These are phyloP conservation scores for Drosophila grimshawi DNA, from an alignment of 1,140 invertebrate genomes.

Conservation along the genomic window DNA sequence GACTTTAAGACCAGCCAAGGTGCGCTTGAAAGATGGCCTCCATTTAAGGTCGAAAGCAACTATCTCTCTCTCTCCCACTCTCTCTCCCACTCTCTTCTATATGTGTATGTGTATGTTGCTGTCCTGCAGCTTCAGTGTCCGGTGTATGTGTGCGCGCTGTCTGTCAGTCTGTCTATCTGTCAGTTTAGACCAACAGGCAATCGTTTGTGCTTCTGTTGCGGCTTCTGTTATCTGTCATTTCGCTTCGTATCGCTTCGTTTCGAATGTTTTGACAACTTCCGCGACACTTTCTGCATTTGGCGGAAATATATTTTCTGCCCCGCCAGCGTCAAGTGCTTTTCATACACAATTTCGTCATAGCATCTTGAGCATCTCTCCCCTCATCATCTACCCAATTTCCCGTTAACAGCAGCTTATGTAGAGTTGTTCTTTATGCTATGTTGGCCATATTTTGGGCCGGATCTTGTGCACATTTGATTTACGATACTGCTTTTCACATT, in stretches of 20 bases:
- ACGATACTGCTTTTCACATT: constrained; percentile 19
- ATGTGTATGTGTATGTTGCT: too few species aligned
- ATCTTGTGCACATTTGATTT: constrained; percentile 43
- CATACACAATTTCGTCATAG: constrained; percentile 41
- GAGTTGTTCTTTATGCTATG: constrained; percentile 11
- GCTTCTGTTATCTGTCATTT: constrained; percentile 40
- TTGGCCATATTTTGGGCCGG: constrained; percentile 5
- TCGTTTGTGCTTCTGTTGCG: constrained; percentile 1
- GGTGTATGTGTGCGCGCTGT: neutral
- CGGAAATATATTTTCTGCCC: constrained; percentile 52
- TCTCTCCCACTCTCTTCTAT: neutral
- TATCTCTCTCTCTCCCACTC: neutral
- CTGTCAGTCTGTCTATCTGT: constrained; percentile 19
- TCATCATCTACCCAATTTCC: neutral
- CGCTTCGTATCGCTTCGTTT: constrained; percentile 40
- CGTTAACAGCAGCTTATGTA: constrained; percentile 6
- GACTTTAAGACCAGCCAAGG: constrained; percentile 24
- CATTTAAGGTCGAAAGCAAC: constrained; percentile 13
- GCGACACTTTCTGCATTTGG: constrained; percentile 53
- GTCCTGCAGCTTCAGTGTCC: too few species aligned
- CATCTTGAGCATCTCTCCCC: constrained; percentile 21
- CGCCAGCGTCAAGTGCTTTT: constrained; percentile 24
- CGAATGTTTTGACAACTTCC: constrained; percentile 57
- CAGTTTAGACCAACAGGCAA: constrained; percentile 17
- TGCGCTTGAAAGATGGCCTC: constrained; percentile 26